phyloP scores from a whole-genome alignment of 2,888 invertebrate species.

The Minunthozetes semirufus region DNA sequence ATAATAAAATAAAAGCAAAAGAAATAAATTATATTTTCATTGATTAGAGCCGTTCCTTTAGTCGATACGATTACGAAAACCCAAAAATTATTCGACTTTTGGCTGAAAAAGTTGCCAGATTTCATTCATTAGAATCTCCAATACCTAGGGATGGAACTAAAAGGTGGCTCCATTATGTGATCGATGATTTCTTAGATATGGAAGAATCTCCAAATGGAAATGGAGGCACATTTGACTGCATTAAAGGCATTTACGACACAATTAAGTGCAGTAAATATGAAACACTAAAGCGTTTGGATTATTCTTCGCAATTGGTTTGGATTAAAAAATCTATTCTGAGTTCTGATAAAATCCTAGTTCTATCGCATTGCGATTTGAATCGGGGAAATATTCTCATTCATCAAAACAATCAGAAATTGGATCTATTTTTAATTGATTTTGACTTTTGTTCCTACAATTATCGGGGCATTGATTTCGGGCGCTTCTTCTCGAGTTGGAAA shows the following conservation, averaged over 20 bases:
- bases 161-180: background rate
- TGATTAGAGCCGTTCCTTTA: background rate
- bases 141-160: background rate
- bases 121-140: background rate
- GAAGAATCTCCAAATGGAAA: background rate
- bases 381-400: conserved; percentile 28
- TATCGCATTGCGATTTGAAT: conserved; percentile 31
- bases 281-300: background rate
- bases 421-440: conserved; percentile 25
- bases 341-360: background rate
- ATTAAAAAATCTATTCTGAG: background rate
- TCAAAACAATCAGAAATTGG: background rate
- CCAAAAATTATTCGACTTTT: background rate
- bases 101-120: background rate
- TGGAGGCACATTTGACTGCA: background rate
- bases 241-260: background rate
- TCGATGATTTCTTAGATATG: background rate
- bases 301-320: background rate
- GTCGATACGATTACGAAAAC: background rate
- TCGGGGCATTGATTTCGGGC: conserved; percentile 30
- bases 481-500: conserved; percentile 28
- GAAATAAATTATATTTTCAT: background rate
- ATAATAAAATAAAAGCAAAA: too few species aligned
- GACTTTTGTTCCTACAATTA: conserved; percentile 27
- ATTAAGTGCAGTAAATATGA: background rate